Conservation (phyloP, 2,113 vertebrate species). For the Cynocephalus volans region DNA sequence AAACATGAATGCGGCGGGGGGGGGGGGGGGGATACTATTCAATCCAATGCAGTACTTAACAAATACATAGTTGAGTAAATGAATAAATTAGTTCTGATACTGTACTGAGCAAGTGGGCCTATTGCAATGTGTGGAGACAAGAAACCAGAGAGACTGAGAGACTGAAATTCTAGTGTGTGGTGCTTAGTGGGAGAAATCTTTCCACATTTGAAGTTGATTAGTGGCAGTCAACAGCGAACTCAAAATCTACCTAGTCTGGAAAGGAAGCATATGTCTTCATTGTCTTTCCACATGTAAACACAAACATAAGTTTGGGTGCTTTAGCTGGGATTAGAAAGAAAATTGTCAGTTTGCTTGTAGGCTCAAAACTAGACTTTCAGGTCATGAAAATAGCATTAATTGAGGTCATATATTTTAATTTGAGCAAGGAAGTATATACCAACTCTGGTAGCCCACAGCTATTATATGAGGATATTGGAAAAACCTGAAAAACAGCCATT, state of each 20-base stretch:
- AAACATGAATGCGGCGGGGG: background rate
- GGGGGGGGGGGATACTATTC: background rate
- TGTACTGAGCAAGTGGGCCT: background rate
- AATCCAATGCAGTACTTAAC: background rate
- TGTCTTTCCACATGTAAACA: background rate
- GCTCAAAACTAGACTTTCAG: background rate
- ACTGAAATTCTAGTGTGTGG: background rate
- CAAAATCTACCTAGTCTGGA: background rate
- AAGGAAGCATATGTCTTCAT: background rate
- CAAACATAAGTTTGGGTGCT: background rate
- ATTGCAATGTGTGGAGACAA: background rate
- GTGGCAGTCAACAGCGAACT: background rate
- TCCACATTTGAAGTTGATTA: background rate
- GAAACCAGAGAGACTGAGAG: background rate
- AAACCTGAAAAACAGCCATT: background rate
- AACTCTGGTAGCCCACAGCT: background rate
- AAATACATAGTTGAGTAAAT: background rate
- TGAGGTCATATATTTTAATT: background rate
- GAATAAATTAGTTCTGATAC: slow-evolving; percentile 31
- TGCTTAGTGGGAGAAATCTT: background rate
- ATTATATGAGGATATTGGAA: background rate
- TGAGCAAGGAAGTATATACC: background rate
- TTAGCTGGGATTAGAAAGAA: background rate
- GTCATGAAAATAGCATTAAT: slow-evolving; percentile 1
- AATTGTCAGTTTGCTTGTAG: background rate